These are phyloP conservation scores for Lepidurus couesii DNA, from an alignment of 1,140 invertebrate genomes.

Conservation along the genomic window DNA sequence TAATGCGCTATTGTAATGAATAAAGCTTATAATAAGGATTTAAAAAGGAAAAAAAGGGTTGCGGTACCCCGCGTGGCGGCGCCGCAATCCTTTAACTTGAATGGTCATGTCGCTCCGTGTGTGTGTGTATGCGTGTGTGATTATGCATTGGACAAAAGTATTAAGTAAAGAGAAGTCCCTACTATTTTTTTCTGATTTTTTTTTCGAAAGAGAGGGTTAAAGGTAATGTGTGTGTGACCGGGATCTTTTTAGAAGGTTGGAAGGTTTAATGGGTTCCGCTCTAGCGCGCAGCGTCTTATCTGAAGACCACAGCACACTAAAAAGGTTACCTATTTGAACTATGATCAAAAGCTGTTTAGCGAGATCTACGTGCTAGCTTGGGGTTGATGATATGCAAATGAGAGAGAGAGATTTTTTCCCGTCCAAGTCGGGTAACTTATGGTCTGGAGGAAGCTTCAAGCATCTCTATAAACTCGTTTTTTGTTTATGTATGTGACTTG, in stretches of 20 bases:
- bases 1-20: slow-evolving; percentile 11
- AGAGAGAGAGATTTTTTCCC: neutral
- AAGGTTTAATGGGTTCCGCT: neutral
- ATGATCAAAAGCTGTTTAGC: neutral
- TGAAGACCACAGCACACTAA: neutral
- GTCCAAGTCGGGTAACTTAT: neutral
- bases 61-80: slow-evolving; percentile 11
- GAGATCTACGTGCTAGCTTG: neutral
- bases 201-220: neutral
- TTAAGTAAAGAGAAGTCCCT: slow-evolving; percentile 13
- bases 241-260: neutral
- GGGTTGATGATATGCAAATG: slow-evolving; percentile 5
- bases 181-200: neutral
- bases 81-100: slow-evolving; percentile 9
- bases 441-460: neutral
- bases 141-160: slow-evolving; percentile 4
- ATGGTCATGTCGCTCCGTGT: neutral
- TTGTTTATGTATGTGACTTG: too few relatives aligned
- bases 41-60: neutral
- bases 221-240: neutral
- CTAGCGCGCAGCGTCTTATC: slow-evolving; percentile 9
- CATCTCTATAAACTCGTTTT: too few relatives aligned
- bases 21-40: neutral
- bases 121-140: neutral
- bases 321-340: neutral